phyloP scores from a whole-genome alignment of 1,140 invertebrate genomes.

The Holcopasites calliopsidis region DNA sequence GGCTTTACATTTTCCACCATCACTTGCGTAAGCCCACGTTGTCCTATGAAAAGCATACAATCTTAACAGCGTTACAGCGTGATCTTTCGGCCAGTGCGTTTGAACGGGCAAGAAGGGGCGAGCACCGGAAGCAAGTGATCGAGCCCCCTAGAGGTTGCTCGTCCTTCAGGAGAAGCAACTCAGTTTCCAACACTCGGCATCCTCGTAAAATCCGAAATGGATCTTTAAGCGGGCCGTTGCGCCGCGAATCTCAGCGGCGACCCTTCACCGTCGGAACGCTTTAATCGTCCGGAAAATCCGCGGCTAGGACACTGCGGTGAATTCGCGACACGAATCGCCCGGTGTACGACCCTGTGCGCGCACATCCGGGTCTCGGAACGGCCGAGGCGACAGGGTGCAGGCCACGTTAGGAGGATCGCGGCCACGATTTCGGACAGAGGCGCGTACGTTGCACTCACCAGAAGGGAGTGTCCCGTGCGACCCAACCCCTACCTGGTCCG shows the following conservation, averaged over 20 bases:
- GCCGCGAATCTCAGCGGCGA: neutral
- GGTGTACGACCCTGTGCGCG: neutral
- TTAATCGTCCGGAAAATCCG: slow-evolving; percentile 48
- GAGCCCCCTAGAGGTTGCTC: neutral
- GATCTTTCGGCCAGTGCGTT: neutral
- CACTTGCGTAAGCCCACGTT: neutral
- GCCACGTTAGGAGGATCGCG: slow-evolving; percentile 44
- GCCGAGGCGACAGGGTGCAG: neutral
- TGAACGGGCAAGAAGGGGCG: neutral
- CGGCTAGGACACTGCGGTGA: neutral
- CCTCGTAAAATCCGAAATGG: slow-evolving; percentile 21
- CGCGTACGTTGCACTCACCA: slow-evolving; percentile 70
- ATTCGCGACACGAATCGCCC: slow-evolving; percentile 11
- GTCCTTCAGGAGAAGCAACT: neutral
- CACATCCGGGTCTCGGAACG: neutral
- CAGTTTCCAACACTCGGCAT: neutral
- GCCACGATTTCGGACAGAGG: slow-evolving; percentile 60
- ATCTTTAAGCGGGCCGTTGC: slow-evolving; percentile 16
- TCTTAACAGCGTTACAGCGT: neutral
- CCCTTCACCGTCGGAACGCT: slow-evolving; percentile 10
- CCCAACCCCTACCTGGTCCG: slow-evolving; percentile 46
- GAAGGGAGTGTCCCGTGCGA: slow-evolving; percentile 68
- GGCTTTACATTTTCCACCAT: neutral
- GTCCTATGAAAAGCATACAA: neutral
- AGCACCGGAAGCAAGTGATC: neutral